Evolutionary conservation across 2,888 invertebrate species (phyloP).

Genomic region (Celastrina argiolus): DNA sequence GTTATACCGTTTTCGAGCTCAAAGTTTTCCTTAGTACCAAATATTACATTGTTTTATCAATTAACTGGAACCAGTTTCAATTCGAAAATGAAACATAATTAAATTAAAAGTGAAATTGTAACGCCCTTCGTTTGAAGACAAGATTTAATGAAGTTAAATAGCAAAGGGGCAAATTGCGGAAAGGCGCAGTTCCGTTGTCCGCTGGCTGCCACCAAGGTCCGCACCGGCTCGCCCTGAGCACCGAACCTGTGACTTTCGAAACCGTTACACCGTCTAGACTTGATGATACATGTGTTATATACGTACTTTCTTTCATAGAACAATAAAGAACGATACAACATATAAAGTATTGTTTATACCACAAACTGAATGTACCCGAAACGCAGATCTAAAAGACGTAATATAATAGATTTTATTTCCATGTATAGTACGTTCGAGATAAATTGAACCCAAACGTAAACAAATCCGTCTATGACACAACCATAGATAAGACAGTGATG

Average conservation of each 20-base stretch:
- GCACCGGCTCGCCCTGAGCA: slow-evolving; percentile 65
- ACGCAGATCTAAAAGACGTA: no score
- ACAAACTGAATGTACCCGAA: no score
- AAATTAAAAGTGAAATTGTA: slow-evolving; percentile 17
- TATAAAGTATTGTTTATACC: no score
- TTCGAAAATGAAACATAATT: neutral
- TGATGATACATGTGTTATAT: neutral
- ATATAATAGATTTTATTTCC: no score
- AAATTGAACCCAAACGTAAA: no score
- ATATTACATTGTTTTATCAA: neutral
- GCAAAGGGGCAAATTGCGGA: slow-evolving; percentile 47
- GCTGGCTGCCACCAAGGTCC: slow-evolving; percentile 60
- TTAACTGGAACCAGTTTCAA: neutral
- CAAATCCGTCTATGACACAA: no score
- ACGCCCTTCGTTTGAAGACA: slow-evolving; percentile 12
- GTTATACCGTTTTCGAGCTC: no score
- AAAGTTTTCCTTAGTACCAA: no score
- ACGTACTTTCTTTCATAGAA: no score
- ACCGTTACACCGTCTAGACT: neutral
- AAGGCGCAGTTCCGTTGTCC: slow-evolving; percentile 54
- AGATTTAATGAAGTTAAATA: slow-evolving; percentile 18
- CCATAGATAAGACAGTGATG: no score
- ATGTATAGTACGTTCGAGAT: no score
- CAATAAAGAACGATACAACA: no score
- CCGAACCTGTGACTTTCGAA: slow-evolving; percentile 43